These are phyloP conservation scores for Geotrupes spiniger DNA, from an alignment of 2,888 invertebrate genomes.

Conservation along the genomic window DNA sequence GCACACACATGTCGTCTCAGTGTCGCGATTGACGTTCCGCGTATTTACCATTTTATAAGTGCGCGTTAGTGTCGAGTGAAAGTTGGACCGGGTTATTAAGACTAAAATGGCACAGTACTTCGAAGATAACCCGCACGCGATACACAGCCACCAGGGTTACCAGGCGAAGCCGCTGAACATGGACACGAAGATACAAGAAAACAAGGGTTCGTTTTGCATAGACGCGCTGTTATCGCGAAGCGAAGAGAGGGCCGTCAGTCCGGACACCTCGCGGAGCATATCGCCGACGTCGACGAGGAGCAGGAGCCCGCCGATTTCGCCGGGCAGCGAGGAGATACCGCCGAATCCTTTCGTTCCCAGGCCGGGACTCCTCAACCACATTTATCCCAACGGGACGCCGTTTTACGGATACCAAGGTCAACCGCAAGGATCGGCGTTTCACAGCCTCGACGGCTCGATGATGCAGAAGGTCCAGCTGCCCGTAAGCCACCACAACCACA, in stretches of 20 bases:
- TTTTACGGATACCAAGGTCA: constrained; percentile 53
- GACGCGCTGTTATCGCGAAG: constrained; percentile 74
- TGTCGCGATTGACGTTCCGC: not conserved
- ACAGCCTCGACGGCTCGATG: constrained; percentile 53
- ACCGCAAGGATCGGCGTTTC: constrained; percentile 56
- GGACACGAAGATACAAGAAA: constrained; percentile 48
- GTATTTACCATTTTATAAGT: not conserved
- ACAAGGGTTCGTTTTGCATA: constrained; percentile 78
- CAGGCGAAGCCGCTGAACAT: constrained; percentile 41
- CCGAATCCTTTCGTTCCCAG: constrained; percentile 57
- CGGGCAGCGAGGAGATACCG: constrained; percentile 74
- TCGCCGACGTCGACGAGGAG: constrained; percentile 59
- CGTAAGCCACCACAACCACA: constrained; percentile 46
- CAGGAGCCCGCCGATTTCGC: constrained; percentile 81
- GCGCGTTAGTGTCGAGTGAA: too few species aligned
- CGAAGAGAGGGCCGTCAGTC: constrained; percentile 41
- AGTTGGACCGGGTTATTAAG: not conserved
- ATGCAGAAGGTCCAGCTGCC: constrained; percentile 53
- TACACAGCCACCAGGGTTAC: constrained; percentile 30
- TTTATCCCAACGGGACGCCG: constrained; percentile 40
- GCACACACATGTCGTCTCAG: not conserved
- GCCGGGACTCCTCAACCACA: constrained; percentile 57
- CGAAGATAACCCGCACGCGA: constrained; percentile 35
- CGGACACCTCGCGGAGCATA: constrained; percentile 46
- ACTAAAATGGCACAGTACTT: constrained; percentile 39